These are phyloP conservation scores for Notiomystis cincta DNA, from an alignment of 2,113 vertebrate genomes.

Conservation along the genomic window DNA sequence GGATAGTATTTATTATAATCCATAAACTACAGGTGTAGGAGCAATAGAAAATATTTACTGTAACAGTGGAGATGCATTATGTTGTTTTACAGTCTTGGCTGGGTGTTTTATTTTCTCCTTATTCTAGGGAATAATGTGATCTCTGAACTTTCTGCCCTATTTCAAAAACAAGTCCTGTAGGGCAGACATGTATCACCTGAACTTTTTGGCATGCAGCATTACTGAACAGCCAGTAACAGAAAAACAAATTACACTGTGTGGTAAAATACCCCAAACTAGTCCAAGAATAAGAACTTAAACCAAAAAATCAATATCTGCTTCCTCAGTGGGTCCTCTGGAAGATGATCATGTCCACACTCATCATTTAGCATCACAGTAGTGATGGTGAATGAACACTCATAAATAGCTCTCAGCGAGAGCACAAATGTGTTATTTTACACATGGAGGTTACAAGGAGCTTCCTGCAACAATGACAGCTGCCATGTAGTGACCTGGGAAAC, in stretches of 20 bases:
- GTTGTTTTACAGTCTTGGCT: not conserved
- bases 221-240: not conserved
- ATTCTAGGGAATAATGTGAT: not conserved
- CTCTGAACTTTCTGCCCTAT: not conserved
- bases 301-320: constrained; percentile 19
- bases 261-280: not conserved
- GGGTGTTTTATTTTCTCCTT: not conserved
- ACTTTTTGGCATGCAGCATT: not conserved
- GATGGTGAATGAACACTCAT: not conserved
- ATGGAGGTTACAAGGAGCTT: not conserved
- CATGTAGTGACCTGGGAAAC: not conserved
- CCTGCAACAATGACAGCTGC: not conserved
- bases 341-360: not conserved
- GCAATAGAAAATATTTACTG: not conserved
- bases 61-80: not conserved
- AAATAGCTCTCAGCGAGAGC: not conserved
- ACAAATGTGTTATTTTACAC: not conserved
- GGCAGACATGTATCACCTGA: not conserved
- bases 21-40: not conserved
- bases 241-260: not conserved
- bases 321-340: not conserved
- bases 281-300: not conserved
- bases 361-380: not conserved
- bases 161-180: not conserved
- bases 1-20: not conserved